Base-by-base conservation (phyloP, 2,888 invertebrate species). In the Sphecodes monilicornis region DNA sequence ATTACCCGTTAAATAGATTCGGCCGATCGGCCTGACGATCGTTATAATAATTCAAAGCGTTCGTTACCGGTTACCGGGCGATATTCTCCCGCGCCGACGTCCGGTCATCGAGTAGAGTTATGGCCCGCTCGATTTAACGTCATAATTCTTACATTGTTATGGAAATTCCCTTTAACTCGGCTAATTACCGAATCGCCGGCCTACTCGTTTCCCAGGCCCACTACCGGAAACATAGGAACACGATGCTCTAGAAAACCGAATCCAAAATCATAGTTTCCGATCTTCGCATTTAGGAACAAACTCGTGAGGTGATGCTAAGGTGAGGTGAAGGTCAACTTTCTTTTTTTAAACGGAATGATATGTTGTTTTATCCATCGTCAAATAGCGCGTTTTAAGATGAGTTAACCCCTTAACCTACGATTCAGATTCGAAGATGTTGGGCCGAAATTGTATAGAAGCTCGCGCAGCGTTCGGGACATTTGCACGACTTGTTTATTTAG, bases 1-100 rank as follows among this genome's bases (percentile, higher is more conserved):
- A 83, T 85, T 80, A 80, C 76, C 68, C 74, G 77, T 78, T 77
- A 85, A 85, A 85, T 85, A 78, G 79, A 85, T 80, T 78, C 80
- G 76, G 50, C 57, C 70, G 71, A 72, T 73, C 83, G 41, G 6
- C 26, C 22, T n/a, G 32, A 41, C 22, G 64, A 66, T 66, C 43
- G 76, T 82, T 85, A 70, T 79, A 85, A 85, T 84, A 80, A 84
- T 83, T 84, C 70, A 75, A 71, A 82, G 46, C 66, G 70, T 78
- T 75, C 57, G 71, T 66, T 75, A 68, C 71, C 70, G 32, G 54
- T n/a, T n/a, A 54, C 54, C n/a, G n/a, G 41, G 32, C 57, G 57
- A 39, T 41, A 66, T 75, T 16, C 32, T 26, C 46, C 50, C 39
- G 16, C 50, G 43, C 16, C 76, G 57, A 70, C 64, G 60, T 74